Conservation (phyloP, 92 coral and sea anemone species). For the Epizoanthus fatuus region DNA sequence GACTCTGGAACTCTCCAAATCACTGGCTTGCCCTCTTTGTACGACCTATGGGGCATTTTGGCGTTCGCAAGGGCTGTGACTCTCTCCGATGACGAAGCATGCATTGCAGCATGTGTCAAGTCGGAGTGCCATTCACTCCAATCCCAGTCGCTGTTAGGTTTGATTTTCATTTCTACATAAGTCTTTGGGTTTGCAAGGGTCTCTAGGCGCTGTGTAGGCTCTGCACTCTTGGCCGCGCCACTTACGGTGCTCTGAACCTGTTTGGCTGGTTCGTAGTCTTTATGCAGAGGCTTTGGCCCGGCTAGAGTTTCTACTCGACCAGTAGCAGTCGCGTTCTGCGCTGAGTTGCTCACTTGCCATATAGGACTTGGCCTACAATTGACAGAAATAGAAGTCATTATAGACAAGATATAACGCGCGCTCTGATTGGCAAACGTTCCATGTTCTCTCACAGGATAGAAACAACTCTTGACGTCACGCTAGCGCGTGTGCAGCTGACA, state of each 20-base stretch:
- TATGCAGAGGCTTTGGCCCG: conserved; percentile 87
- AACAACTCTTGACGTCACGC: too few relatives aligned
- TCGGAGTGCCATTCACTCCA: conserved; percentile 96
- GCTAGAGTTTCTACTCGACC: conserved; percentile 84
- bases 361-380: conserved; percentile 85
- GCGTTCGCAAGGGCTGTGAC: conserved; percentile 77
- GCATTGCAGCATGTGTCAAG: conserved; percentile 85
- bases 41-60: conserved; percentile 81
- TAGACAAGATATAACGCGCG: background rate
- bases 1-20: conserved; percentile 85
- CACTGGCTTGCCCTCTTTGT: conserved; percentile 91
- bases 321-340: conserved; percentile 82
- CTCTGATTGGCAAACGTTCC: too few relatives aligned
- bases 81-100: conserved; percentile 87
- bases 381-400: background rate
- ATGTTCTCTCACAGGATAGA: too few relatives aligned
- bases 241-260: conserved; percentile 88
- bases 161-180: conserved; percentile 85
- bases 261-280: conserved; percentile 85
- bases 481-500: too few relatives aligned
- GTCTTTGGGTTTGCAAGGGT: conserved; percentile 80
- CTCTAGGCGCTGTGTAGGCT: conserved; percentile 78
- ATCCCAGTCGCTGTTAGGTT: conserved; percentile 92
- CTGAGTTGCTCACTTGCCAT: conserved; percentile 89
- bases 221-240: conserved; percentile 85